Base-by-base conservation (phyloP, 2,113 vertebrate species). In the Cromileptes altivelis region DNA sequence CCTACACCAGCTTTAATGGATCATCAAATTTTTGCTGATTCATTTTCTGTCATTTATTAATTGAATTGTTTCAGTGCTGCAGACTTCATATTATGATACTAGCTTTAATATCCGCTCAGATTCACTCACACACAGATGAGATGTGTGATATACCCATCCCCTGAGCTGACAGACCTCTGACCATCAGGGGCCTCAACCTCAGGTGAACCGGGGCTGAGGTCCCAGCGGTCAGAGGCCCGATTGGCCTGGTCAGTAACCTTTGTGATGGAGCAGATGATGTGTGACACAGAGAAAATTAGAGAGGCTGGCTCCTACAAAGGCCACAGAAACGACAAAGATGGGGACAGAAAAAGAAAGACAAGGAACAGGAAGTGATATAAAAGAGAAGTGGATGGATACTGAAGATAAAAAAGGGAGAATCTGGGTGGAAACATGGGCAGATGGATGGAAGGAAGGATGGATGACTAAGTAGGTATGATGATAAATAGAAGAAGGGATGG, bases 401-500 rank as follows among this genome's bases (percentile, higher is more conserved):
- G 63, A 53, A 15, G 49, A 75, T 10, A 62, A 49, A 47, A 64
- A 68, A 30, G 27, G 18, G 52, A 73, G 19, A 62, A 55, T 63
- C 23, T 74, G 56, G 75, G 78, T 57, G 60, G 83, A 72, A 85
- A 77, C n/a, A 76, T 65, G 78, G 61, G 55, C 21, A 18, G 77
- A 74, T 42, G 33, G 33, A 37, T 37, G 33, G 33, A 37, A 37
- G 33, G 33, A 37, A 37, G 74, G 83, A 83, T 72, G 78, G 82
- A 76, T 78, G 86, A 71, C 75, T 84, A 84, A 86, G 78, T 88
- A 70, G 82, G 71, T 76, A 60, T 79, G 78, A 91, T 85, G 89
- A 90, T 89, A 80, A 92, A 91, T 65, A 70, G 76, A 87, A 60
- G 71, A 73, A 61, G 70, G 62, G 60, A 57, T 68, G 74, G 88